These are phyloP conservation scores for Loxodonta africana DNA, from an alignment of 2,113 vertebrate species.

Conservation along the genomic window DNA sequence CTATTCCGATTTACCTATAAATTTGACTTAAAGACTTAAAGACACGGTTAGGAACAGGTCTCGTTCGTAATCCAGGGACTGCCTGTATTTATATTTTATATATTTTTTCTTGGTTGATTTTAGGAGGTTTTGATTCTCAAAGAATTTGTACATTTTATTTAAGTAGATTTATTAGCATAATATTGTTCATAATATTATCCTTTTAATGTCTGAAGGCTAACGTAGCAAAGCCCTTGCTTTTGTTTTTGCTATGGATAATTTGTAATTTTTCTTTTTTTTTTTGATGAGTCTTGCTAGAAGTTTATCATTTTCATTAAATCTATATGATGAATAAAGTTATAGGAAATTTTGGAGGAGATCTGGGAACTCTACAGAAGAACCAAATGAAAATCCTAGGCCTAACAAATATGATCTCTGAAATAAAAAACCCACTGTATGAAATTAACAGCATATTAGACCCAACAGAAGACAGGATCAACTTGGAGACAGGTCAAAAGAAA, in stretches of 20 bases:
- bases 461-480: not conserved
- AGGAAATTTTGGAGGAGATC: not conserved
- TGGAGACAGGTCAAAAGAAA: not conserved
- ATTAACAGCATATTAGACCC: not conserved
- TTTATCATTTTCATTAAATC: conserved; percentile 49
- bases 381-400: not conserved
- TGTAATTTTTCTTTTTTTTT: not conserved
- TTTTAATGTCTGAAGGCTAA: not conserved
- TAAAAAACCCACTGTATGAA: not conserved
- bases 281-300: not conserved
- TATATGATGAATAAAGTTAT: not conserved
- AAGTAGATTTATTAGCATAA: not conserved
- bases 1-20: too few relatives aligned
- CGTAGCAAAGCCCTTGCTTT: not conserved
- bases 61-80: too few relatives aligned
- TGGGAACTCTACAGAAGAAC: conserved; percentile 22
- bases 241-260: not conserved
- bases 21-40: too few relatives aligned
- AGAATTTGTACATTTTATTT: not conserved
- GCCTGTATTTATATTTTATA: not conserved
- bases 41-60: too few relatives aligned
- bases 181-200: not conserved
- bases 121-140: conserved; percentile 3
- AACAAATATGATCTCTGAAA: not conserved
- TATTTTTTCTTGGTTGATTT: conserved; percentile 47